Percentiles rank a stretch among this genome's conserved stretches.
These are phyloP conservation scores for Priapulus caudatus DNA, from an alignment of 2,888 invertebrate species.

Conservation along the genomic window DNA sequence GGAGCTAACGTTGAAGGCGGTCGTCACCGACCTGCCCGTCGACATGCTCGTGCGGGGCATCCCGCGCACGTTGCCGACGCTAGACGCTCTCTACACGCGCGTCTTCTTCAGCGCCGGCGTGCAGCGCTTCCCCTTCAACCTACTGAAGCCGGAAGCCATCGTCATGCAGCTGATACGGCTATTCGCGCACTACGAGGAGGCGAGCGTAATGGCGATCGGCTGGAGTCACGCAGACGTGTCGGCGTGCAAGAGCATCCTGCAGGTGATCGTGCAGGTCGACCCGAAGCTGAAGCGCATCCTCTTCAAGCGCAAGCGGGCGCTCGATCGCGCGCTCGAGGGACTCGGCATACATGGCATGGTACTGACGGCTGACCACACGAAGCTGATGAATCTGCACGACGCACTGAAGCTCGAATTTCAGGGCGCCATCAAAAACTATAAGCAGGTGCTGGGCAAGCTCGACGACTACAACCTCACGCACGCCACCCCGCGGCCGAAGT, in stretches of 20 bases:
- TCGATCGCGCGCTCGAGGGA: conserved; percentile 76
- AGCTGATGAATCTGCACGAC: conserved; percentile 32
- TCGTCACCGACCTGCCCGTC: conserved; percentile 58
- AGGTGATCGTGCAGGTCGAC: conserved; percentile 41
- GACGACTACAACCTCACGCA: conserved; percentile 45
- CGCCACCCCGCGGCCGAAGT: conserved; percentile 22
- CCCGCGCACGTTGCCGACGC: conserved; percentile 70
- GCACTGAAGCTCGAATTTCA: conserved; percentile 52
- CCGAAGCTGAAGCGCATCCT: conserved; percentile 51
- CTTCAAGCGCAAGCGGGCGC: conserved; percentile 53
- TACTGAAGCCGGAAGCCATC: conserved; percentile 56
- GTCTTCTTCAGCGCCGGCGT: conserved; percentile 41
- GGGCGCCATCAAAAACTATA: conserved; percentile 69
- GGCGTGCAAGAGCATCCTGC: conserved; percentile 41
- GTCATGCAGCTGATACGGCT: conserved; percentile 73
- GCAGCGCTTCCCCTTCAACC: conserved; percentile 35
- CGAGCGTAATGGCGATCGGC: conserved; percentile 24
- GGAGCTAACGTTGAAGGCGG: conserved; percentile 60
- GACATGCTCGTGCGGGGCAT: conserved; percentile 76
- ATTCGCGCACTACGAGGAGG: conserved; percentile 44
- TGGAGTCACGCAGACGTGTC: conserved; percentile 23
- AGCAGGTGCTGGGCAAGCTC: conserved; percentile 69
- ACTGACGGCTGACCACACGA: conserved; percentile 43
- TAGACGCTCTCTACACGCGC: conserved; percentile 62
- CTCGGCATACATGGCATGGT: conserved; percentile 70